Percentiles rank a stretch among this genome's conserved stretches.
Conservation (phyloP, 1,140 invertebrate species). For the Aethina tumida region DNA sequence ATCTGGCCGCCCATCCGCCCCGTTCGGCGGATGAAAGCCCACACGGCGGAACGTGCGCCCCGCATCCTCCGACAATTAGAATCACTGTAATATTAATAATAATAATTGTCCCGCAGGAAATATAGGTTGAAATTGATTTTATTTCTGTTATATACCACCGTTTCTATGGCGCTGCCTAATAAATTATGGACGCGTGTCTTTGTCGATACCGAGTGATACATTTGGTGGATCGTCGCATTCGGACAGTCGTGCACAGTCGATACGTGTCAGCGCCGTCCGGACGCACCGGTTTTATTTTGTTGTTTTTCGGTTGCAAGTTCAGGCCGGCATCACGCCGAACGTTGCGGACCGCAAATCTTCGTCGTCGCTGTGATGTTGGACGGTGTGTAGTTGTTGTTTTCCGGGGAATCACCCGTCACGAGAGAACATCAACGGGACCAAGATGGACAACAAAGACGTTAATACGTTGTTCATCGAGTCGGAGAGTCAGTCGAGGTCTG, state of each 20-base stretch:
- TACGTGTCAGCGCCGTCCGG: no score
- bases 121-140: conserved; percentile 26
- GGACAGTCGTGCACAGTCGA: neutral
- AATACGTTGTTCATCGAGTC: conserved; percentile 23
- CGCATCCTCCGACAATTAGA: no score
- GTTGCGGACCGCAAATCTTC: no score
- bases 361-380: neutral
- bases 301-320: conserved; percentile 1
- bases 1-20: no score
- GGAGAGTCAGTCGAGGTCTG: conserved; percentile 14
- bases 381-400: conserved; percentile 1
- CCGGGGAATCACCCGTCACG: neutral
- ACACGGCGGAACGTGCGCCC: no score
- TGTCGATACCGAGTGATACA: conserved; percentile 9
- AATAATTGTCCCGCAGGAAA: no score
- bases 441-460: conserved; percentile 18
- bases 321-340: no score
- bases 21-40: no score
- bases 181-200: conserved; percentile 21
- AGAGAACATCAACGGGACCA: conserved; percentile 3
- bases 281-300: neutral
- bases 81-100: no score
- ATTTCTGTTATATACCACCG: conserved; percentile 19
- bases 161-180: conserved; percentile 26
- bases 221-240: neutral